Evolutionary conservation across 1,140 invertebrate species (phyloP), one percentile per base, ranked within the genome.

Genomic region (Anastrepha ludens): DNA sequence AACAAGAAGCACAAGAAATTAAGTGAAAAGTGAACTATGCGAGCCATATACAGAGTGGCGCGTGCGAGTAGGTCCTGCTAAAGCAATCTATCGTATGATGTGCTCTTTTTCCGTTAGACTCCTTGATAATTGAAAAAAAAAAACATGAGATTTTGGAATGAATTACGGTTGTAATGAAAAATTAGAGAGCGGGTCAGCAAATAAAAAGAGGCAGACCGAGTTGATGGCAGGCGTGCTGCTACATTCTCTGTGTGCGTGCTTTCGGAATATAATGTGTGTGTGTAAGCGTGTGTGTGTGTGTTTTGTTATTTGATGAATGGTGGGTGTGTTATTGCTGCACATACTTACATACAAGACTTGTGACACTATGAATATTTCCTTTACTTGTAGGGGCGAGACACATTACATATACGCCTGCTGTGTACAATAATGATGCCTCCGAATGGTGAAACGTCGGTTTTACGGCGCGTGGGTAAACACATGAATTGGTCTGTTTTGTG

Each of bases 11-110:
- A 2, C 2, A 55, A 11, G 39, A 74, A 74, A 47, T 47, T 39
- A 74, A 74, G 47, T 74, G 39, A 74, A 74, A 47, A 74, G 67
- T 74, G 67, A 74, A 74, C 67, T 74, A 74, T 74, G 67, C 39
- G 67, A 47, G 7, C 17, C 67, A 29, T 29, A 29, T 29, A 29
- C 6, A 55, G 11, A 55, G 50, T 55, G 13, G 39, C 64, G n/a
- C 64, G 39, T 39, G 6, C 8, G 64, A 47, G 13, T 13, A 17
- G 15, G 67, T 74, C 39, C 67, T 67, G 29, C 64, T 67, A 67
- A 67, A 11, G 64, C 39, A 67, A 13, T 6, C 67, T 74, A 29
- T 41, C 15, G 1, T 44, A 62, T 62, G 13, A 17, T 44, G 11
- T n/a, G 13, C 17, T 29, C 11, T 29, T 41, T 29, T 70, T 15